Conservation (phyloP, 1,140 invertebrate species). For the Acromyrmex echinatior region DNA sequence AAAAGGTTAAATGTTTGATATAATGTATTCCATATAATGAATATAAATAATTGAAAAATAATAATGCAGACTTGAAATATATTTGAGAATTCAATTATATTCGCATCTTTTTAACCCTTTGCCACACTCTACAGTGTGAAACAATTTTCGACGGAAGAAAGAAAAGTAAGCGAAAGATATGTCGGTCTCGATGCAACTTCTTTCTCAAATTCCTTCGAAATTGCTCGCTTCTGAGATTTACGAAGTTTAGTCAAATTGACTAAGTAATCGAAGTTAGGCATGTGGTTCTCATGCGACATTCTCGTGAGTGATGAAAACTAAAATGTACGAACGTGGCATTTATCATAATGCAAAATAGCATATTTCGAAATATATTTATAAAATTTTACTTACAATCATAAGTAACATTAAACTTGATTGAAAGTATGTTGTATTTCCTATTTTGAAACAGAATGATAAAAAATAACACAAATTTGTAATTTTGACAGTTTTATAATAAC, state of each 20-base stretch:
- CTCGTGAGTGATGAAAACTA: slow-evolving; percentile 3
- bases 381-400: not conserved
- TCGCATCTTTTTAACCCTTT: not conserved
- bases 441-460: not conserved
- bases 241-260: slow-evolving; percentile 59
- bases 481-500: not conserved
- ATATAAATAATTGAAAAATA: not conserved
- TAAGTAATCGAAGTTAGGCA: slow-evolving; percentile 56
- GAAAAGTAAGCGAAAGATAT: slow-evolving; percentile 23
- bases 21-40: not conserved
- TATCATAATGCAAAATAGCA: not conserved
- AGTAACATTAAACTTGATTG: not conserved
- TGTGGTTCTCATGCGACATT: not conserved
- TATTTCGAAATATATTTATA: not conserved
- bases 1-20: slow-evolving; percentile 6
- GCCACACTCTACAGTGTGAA: not conserved
- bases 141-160: slow-evolving; percentile 22
- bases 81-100: slow-evolving; percentile 17
- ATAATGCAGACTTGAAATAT: not conserved
- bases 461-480: not conserved
- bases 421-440: not conserved
- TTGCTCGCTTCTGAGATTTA: slow-evolving; percentile 66
- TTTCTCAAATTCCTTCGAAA: slow-evolving; percentile 62
- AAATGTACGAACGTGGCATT: not conserved
- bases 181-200: slow-evolving; percentile 21